phyloP scores from a whole-genome alignment of 2,888 invertebrate genomes.

The Pecten maximus region DNA sequence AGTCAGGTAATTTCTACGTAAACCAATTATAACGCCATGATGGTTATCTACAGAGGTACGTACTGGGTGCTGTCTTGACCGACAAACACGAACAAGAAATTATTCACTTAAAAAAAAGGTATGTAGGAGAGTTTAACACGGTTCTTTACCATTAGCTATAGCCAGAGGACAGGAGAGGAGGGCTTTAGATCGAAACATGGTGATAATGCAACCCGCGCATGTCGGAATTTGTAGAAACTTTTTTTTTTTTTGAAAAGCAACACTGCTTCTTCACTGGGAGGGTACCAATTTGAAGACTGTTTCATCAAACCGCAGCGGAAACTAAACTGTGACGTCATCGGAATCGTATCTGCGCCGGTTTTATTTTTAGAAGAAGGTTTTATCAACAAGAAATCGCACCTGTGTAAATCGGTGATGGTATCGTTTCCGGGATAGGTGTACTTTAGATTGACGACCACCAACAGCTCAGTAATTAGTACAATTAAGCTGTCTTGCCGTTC shows the following conservation, averaged over 20 bases:
- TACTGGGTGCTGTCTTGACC: not conserved
- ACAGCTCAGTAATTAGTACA: not conserved
- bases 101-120: not conserved
- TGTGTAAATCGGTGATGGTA: not conserved
- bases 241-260: not conserved
- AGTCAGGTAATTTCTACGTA: too few relatives aligned
- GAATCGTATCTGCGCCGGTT: not conserved
- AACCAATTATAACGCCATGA: too few relatives aligned
- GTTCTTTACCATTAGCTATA: not conserved
- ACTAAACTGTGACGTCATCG: not conserved
- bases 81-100: not conserved
- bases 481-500: not conserved
- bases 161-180: not conserved
- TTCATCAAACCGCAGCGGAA: not conserved
- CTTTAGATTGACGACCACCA: not conserved
- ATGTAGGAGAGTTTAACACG: not conserved
- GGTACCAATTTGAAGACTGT: too few relatives aligned
- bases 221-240: not conserved
- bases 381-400: not conserved
- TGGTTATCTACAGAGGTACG: too few relatives aligned
- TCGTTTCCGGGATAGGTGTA: not conserved
- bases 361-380: not conserved
- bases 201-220: not conserved
- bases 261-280: not conserved
- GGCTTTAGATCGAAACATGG: not conserved